Conservation (phyloP, 2,797 vertebrate genomes). For the Acanthiza pusilla region DNA sequence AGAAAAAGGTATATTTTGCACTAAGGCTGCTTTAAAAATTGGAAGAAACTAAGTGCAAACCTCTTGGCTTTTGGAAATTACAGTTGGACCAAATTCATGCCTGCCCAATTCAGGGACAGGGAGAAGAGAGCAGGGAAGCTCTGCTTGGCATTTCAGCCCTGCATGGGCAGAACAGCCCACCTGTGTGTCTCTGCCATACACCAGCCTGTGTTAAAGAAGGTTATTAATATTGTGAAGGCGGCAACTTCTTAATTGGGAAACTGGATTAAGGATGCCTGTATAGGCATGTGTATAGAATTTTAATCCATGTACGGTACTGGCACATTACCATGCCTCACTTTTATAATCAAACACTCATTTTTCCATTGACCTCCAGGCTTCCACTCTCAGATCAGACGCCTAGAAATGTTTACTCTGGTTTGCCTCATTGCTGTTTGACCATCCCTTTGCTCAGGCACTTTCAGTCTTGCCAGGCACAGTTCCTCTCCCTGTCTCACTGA, state of each 20-base stretch:
- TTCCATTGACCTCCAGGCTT: background rate
- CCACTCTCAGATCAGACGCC: background rate
- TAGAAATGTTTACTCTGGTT: background rate
- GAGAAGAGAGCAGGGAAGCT: background rate
- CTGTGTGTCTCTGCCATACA: accelerated
- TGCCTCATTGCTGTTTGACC: background rate
- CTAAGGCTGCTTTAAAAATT: background rate
- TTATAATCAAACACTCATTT: background rate
- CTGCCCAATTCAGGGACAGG: background rate
- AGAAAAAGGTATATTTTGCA: background rate
- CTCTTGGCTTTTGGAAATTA: background rate
- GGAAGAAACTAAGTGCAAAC: background rate
- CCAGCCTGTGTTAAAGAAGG: background rate
- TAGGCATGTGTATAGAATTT: background rate
- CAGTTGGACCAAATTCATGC: background rate
- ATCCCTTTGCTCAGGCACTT: background rate
- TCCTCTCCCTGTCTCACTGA: background rate
- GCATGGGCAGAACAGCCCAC: background rate
- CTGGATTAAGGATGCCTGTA: background rate
- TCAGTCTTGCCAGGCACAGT: background rate
- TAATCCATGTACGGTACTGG: background rate
- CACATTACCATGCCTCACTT: background rate
- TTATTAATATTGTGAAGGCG: background rate
- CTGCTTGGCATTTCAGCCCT: background rate
- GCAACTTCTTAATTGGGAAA: background rate